Percentiles rank a stretch among this genome's conserved stretches.
Conservation (phyloP, 2,797 vertebrate genomes). For the Tokudaia tokunoshimensis region DNA sequence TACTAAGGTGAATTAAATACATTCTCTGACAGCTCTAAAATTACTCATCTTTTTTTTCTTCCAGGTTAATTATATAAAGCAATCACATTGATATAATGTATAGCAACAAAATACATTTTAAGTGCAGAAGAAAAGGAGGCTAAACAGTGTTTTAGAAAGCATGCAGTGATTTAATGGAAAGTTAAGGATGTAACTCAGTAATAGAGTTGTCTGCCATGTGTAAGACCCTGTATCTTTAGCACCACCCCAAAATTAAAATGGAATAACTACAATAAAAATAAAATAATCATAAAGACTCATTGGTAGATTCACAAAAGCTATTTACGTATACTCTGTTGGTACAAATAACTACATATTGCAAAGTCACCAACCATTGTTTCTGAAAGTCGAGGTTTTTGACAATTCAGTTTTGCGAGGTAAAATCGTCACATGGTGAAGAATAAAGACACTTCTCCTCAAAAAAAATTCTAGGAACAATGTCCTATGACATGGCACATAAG, state of each 20-base stretch:
- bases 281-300: not conserved
- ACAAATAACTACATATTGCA: not conserved
- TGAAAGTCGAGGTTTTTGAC: not conserved
- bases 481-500: not conserved
- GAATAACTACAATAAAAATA: not conserved
- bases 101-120: slow-evolving; percentile 42
- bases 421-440: not conserved
- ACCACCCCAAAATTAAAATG: not conserved
- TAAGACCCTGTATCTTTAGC: not conserved
- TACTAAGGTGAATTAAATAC: slow-evolving; percentile 64
- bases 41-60: slow-evolving; percentile 32
- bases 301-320: not conserved
- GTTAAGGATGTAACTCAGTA: not conserved
- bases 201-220: not conserved
- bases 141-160: slow-evolving; percentile 8
- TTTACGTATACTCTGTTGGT: not conserved
- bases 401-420: not conserved
- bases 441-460: not conserved
- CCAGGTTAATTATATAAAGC: slow-evolving; percentile 61
- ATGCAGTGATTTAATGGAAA: not conserved
- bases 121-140: not conserved
- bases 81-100: slow-evolving; percentile 22
- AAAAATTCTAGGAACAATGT: not conserved
- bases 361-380: not conserved
- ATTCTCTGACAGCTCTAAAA: slow-evolving; percentile 64